Evolutionary conservation across 2,888 invertebrate genomes (phyloP), one percentile per base, ranked within the genome.

Genomic region (Mylabris sibirica): DNA sequence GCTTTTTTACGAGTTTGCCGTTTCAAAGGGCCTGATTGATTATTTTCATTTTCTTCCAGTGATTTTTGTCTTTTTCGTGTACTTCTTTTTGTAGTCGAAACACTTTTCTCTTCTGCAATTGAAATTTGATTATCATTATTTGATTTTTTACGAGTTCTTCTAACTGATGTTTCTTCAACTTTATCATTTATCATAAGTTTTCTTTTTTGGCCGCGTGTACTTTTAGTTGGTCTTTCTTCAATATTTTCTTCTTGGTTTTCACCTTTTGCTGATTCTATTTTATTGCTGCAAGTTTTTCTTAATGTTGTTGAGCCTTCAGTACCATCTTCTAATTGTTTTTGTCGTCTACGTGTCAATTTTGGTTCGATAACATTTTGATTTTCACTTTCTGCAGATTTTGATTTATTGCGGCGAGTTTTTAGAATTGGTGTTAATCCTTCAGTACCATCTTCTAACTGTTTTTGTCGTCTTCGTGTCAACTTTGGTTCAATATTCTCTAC

Each of bases 321-420:
- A n/a, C 8, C n/a, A 5, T 57, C 64, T 14, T 6, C 14, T 12
- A 14, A n/a, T 64, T 59, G 34, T 57, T 64, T 59, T 64, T 17
- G 17, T 41, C 38, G 34, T 59, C 20, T 34, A n/a, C 24, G 24
- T 14, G 11, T 38, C 4, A 34, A 3, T 59, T 62, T 61, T 3
- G 53, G 0, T 17, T 61, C 17, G 20, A n/a, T n/a, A n/a, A n/a
- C n/a, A n/a, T n/a, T n/a, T 12, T 26, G 11, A 2, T 5, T 11
- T 11, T 26, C 24, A 0, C 2, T 3, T 60, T 5, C n/a, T 17
- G 3, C 9, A n/a, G n/a, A 2, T 60, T 60, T 12, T 60, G 22
- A 11, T 60, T 34, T 24, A 17, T 12, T 9, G 24, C 60, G 3
- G 6, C 38, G 35, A 26, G n/a, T 35, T 41, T 38, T 63, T 20